Conservation (phyloP, 2,113 vertebrate genomes). For the Corydoras sp. region DNA sequence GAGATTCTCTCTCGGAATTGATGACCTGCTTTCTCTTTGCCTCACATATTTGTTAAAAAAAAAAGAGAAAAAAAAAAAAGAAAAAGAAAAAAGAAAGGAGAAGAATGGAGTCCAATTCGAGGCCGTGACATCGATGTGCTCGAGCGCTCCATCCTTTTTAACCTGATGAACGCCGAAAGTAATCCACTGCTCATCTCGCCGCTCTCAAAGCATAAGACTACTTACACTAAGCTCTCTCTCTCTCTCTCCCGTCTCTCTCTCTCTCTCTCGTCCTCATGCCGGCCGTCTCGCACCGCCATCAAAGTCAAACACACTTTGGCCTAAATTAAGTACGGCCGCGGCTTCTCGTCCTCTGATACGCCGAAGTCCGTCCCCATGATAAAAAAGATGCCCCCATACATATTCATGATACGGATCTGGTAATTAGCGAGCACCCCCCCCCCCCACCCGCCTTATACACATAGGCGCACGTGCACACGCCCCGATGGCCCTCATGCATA, state of each 20-base stretch:
- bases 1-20: constrained; percentile 38
- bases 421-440: constrained; percentile 69
- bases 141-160: neutral
- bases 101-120: constrained; percentile 25
- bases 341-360: constrained; percentile 56
- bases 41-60: constrained; percentile 30
- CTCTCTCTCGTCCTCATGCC: constrained; percentile 10
- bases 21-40: constrained; percentile 42
- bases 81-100: constrained; percentile 1
- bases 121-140: constrained; percentile 7
- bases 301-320: constrained; percentile 45
- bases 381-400: constrained; percentile 76
- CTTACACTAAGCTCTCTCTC: constrained; percentile 28
- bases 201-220: constrained; percentile 34
- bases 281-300: constrained; percentile 37
- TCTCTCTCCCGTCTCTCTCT: constrained; percentile 30
- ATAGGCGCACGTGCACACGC: constrained; percentile 39
- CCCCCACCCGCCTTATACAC: constrained; percentile 19
- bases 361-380: constrained; percentile 69
- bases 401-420: constrained; percentile 78
- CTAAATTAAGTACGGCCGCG: constrained; percentile 31
- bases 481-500: constrained; percentile 65
- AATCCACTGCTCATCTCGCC: constrained; percentile 19
- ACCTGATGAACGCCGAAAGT: neutral
- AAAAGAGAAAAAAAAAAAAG: no score